These are phyloP conservation scores for Drosophila parabipectinata DNA, from an alignment of 1,140 invertebrate genomes.

Conservation along the genomic window DNA sequence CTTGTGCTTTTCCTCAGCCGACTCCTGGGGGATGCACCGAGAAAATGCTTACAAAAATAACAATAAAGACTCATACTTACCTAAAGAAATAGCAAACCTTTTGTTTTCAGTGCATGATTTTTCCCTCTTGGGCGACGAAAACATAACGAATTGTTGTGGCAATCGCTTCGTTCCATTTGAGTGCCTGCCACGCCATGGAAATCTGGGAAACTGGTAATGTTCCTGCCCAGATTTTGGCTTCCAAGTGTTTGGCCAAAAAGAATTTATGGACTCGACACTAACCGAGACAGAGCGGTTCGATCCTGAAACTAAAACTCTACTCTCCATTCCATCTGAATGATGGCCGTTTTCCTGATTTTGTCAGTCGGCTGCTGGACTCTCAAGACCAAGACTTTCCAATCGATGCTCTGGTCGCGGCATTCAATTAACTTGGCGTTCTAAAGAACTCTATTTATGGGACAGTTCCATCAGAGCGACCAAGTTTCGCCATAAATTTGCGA, in stretches of 20 bases:
- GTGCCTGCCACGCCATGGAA: slow-evolving; percentile 72
- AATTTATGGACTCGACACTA: slow-evolving; percentile 31
- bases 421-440: slow-evolving; percentile 48
- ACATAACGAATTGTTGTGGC: slow-evolving; percentile 82
- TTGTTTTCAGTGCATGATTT: slow-evolving; percentile 18
- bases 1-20: slow-evolving; percentile 40
- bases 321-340: slow-evolving; percentile 1
- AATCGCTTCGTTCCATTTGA: slow-evolving; percentile 81
- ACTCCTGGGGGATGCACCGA: background rate
- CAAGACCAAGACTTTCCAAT: slow-evolving; percentile 20
- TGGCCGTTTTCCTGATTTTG: background rate
- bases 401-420: slow-evolving; percentile 12
- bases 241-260: slow-evolving; percentile 35
- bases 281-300: background rate
- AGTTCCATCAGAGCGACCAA: slow-evolving; percentile 65
- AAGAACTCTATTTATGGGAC: slow-evolving; percentile 71
- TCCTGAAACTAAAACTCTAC: background rate
- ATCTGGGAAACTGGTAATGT: slow-evolving; percentile 35
- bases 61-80: background rate
- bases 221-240: slow-evolving; percentile 29
- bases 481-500: slow-evolving; percentile 76
- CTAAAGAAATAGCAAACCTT: background rate
- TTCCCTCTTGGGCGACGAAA: slow-evolving; percentile 67
- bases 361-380: background rate
- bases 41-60: background rate